phyloP scores from a whole-genome alignment of 1,140 invertebrate genomes.

The Stegodyphus mimosarum region DNA sequence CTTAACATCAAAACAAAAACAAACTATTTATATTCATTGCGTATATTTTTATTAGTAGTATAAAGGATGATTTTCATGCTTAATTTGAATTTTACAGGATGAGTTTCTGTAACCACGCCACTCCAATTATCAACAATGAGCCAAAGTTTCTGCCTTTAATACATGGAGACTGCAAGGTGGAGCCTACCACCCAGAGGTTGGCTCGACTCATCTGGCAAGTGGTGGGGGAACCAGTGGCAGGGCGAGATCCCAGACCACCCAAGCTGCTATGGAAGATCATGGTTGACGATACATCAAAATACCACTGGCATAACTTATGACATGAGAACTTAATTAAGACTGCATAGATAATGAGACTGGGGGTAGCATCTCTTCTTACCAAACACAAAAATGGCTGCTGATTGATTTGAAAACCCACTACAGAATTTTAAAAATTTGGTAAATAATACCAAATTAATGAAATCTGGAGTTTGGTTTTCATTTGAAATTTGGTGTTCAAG shows the following conservation, averaged over 20 bases:
- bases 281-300: constrained; percentile 44
- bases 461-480: too few species aligned
- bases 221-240: constrained; percentile 46
- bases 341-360: too few species aligned
- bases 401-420: too few species aligned
- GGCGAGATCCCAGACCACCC: constrained; percentile 46
- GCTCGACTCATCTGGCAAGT: constrained; percentile 60
- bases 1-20: too few species aligned
- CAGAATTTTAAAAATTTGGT: too few species aligned
- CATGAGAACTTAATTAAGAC: not conserved
- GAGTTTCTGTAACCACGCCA: constrained; percentile 44
- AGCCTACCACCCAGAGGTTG: constrained; percentile 48
- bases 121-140: constrained; percentile 18
- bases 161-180: constrained; percentile 24
- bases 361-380: too few species aligned
- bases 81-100: constrained; percentile 20
- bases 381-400: too few species aligned
- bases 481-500: too few species aligned
- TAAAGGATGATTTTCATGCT: not conserved
- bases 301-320: constrained; percentile 20
- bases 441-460: too few species aligned
- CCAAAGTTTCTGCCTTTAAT: constrained; percentile 28
- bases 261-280: constrained; percentile 58
- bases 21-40: too few species aligned
- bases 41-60: not conserved